phyloP scores from a whole-genome alignment of 2,888 invertebrate genomes.

The Eristalinus sepulchralis region DNA sequence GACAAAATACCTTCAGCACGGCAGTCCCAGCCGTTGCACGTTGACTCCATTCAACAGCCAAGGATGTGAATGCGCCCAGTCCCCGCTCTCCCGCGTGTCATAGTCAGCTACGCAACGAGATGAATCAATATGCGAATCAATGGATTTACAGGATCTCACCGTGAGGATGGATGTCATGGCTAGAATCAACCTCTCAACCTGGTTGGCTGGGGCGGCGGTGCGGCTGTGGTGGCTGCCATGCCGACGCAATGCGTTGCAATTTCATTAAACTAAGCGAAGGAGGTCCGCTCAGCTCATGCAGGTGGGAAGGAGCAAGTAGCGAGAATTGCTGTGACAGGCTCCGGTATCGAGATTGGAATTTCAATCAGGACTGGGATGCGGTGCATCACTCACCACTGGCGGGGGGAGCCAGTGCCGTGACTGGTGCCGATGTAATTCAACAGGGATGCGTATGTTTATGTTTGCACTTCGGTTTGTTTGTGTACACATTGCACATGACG shows the following conservation, averaged over 20 bases:
- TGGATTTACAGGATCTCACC: conserved; percentile 31
- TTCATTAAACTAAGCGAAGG: conserved; percentile 69
- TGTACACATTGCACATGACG: conserved; percentile 72
- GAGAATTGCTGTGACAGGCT: conserved; percentile 61
- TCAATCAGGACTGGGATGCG: conserved; percentile 1
- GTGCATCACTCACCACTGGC: not conserved
- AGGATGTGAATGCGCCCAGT: conserved; percentile 23
- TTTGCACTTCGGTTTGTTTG: conserved; percentile 69
- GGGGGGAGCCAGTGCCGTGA: not conserved
- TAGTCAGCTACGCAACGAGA: conserved; percentile 36
- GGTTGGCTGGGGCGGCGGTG: not conserved
- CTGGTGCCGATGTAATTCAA: conserved; percentile 33
- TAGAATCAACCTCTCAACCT: conserved; percentile 32
- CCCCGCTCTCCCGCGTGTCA: conserved; percentile 19
- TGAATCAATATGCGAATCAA: conserved; percentile 40
- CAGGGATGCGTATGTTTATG: conserved; percentile 67
- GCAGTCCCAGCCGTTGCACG: not conserved
- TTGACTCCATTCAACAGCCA: not conserved
- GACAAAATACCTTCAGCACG: conserved; percentile 27
- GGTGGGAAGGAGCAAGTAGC: conserved; percentile 45
- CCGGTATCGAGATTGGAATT: conserved; percentile 30
- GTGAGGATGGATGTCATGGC: conserved; percentile 39
- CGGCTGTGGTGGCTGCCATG: not conserved
- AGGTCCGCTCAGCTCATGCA: conserved; percentile 26
- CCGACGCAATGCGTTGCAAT: conserved; percentile 57